Percentiles rank a stretch among this genome's conserved stretches.
Evolutionary conservation across 2,797 vertebrate species (phyloP).

Genomic region (Pseudochromis fuscus): DNA sequence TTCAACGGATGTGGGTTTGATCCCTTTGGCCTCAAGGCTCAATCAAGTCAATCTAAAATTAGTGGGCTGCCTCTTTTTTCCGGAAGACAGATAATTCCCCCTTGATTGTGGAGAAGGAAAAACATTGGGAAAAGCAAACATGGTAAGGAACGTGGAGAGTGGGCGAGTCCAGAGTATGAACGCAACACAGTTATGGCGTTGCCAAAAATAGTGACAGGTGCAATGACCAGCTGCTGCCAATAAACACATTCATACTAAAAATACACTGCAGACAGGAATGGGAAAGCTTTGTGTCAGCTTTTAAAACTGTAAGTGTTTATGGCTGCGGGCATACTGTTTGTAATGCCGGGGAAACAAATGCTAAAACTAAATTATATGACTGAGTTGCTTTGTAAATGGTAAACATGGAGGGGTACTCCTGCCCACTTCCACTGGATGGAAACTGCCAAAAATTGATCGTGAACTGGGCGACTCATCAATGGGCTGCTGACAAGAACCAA

Average conservation of each 20-base stretch:
- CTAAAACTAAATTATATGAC: slow-evolving; percentile 26
- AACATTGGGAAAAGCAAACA: slow-evolving; percentile 75
- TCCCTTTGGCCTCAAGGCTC: slow-evolving; percentile 81
- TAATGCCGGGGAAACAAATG: slow-evolving; percentile 6
- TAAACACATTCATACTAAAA: slow-evolving; percentile 59
- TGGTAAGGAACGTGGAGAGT: slow-evolving; percentile 44
- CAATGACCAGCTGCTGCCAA: slow-evolving; percentile 57
- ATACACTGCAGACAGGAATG: slow-evolving; percentile 32
- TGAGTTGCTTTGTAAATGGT: slow-evolving; percentile 12
- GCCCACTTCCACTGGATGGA: slow-evolving; percentile 7
- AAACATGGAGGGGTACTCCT: neutral
- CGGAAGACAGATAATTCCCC: slow-evolving; percentile 84
- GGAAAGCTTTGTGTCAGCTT: slow-evolving; percentile 50
- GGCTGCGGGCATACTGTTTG: slow-evolving; percentile 6
- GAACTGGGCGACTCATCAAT: slow-evolving; percentile 33
- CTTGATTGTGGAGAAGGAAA: slow-evolving; percentile 81
- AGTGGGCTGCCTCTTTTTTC: slow-evolving; percentile 79
- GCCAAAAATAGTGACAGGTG: slow-evolving; percentile 71
- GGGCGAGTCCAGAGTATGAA: slow-evolving; percentile 40
- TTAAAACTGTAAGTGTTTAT: slow-evolving; percentile 35
- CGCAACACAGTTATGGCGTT: slow-evolving; percentile 27
- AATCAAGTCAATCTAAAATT: slow-evolving; percentile 87
- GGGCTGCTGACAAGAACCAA: slow-evolving; percentile 29
- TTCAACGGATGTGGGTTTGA: slow-evolving; percentile 84
- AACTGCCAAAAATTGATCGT: slow-evolving; percentile 35